phyloP scores from a whole-genome alignment of 2,797 vertebrate species.

The Gephyroberyx darwinii region DNA sequence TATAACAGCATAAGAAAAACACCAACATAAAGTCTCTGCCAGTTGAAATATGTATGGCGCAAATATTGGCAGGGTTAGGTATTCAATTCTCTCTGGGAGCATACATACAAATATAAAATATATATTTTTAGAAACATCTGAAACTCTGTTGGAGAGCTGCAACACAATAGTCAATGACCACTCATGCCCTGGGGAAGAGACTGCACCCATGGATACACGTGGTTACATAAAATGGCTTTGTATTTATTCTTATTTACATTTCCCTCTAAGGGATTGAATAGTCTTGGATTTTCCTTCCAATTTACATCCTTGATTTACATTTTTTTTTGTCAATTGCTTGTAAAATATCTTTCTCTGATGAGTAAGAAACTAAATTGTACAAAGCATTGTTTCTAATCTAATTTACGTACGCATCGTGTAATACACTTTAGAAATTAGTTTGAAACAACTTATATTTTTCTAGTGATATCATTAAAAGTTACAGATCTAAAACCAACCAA shows the following conservation, averaged over 20 bases:
- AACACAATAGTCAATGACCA: neutral
- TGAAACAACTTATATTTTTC: slow-evolving; percentile 13
- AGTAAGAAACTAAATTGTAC: slow-evolving; percentile 12
- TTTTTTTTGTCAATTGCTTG: slow-evolving; percentile 1
- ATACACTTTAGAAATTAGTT: slow-evolving; percentile 13
- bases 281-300: neutral
- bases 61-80: no score
- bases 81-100: no score
- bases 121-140: no score
- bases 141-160: neutral
- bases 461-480: slow-evolving; percentile 14
- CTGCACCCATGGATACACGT: neutral
- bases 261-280: neutral
- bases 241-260: neutral
- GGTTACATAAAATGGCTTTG: neutral
- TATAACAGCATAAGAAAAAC: no score
- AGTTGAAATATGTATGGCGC: no score
- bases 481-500: slow-evolving; percentile 4
- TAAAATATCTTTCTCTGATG: slow-evolving; percentile 23
- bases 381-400: slow-evolving; percentile 34
- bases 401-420: slow-evolving; percentile 26
- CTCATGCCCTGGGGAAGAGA: neutral
- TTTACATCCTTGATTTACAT: neutral
- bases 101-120: no score
- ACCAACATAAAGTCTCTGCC: no score